Evolutionary conservation across 2,888 invertebrate genomes (phyloP), one percentile per base, ranked within the genome.

Genomic region (Ennomos erosarius): DNA sequence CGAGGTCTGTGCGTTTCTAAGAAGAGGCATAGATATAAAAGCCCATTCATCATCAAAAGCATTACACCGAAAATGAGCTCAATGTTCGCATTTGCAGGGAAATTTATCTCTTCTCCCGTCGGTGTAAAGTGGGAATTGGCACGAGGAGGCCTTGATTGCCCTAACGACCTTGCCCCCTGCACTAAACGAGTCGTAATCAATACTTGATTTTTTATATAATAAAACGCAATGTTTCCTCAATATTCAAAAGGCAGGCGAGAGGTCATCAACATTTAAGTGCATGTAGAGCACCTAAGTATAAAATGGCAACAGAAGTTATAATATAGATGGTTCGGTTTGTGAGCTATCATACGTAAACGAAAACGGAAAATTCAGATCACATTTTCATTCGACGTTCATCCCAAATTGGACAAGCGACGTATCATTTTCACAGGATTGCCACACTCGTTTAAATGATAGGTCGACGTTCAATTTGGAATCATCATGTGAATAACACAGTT

Each of bases 151-250:
- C 35, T 55, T 72, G 74, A 76, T 79, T 76, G 64, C 74, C 68
- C 64, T 68, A 74, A 75, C 73, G 76, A 78, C 80, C 78, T 81
- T 78, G 76, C 65, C 64, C 63, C 56, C 64, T 76, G 74, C 78
- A 74, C 61, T 68, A 70, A 75, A 74, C 66, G 67, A 72, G 60
- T 69, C 64, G 71, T 78, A 79, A 81, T 82, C 79, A 76, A 80
- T 79, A 78, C 76, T 76, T 74, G 71, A 80, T 76, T 75, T 71
- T 68, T 65, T 55, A 55, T 44, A 36, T 55, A 51, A 54, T 59
- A 45, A 55, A 51, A 45, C 36, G 4, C 37, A 45, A 59, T 54
- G 44, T 48, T 53, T 49, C 39, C 48, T 36, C 10, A 8, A 12
- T 34, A 43, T 13, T 26, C 6, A 26, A 26, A 47, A 11, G 42